A percentile compares a stretch with the other conserved stretches of the same genome.
Conservation (phyloP, 2,797 vertebrate species). For the Podarcis lilfordi region DNA sequence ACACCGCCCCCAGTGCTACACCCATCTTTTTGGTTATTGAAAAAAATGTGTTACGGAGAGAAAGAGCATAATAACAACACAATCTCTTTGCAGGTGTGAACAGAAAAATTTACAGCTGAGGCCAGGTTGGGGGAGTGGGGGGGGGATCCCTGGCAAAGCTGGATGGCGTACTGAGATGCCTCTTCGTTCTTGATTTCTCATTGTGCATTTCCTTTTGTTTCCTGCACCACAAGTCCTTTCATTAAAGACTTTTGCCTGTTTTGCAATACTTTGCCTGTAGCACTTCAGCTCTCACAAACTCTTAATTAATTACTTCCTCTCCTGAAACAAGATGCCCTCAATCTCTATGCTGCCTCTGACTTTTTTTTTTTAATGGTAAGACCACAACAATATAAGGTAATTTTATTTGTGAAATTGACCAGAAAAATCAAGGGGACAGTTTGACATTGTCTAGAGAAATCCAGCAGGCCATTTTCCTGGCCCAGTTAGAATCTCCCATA, state of each 20-base stretch:
- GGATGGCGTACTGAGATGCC: background rate
- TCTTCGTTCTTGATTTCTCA: background rate
- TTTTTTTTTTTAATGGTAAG: too few relatives aligned
- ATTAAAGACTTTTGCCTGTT: background rate
- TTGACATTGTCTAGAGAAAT: too few relatives aligned
- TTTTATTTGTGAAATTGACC: too few relatives aligned
- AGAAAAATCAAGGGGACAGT: too few relatives aligned
- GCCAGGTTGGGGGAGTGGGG: too few relatives aligned
- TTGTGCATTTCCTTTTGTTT: background rate
- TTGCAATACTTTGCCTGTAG: background rate
- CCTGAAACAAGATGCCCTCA: background rate
- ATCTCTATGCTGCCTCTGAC: background rate
- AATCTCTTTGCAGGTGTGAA: background rate
- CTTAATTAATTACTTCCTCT: background rate
- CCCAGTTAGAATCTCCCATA: too few relatives aligned
- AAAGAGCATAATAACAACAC: background rate
- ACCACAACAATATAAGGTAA: too few relatives aligned
- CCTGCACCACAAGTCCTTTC: background rate
- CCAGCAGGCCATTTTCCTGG: too few relatives aligned
- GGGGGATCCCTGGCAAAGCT: background rate
- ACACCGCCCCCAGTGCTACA: background rate
- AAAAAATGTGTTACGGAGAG: background rate
- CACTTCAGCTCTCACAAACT: background rate
- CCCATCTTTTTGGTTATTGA: background rate
- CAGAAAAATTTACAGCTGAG: background rate